Evolutionary conservation across 1,140 invertebrate genomes (phyloP).

Genomic region (Cryptotermes secundus): DNA sequence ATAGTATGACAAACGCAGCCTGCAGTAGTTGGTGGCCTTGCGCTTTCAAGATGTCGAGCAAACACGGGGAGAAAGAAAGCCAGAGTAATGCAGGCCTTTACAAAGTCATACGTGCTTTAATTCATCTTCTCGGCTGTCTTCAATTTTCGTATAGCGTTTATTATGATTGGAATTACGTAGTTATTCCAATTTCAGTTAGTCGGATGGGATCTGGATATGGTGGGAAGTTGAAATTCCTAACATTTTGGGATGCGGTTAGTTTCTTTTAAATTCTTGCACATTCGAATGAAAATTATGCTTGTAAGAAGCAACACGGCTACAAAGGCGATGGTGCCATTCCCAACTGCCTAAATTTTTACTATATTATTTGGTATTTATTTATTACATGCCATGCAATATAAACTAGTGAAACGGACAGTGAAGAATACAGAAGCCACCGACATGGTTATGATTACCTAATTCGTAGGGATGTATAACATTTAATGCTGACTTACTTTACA

Average conservation of each 20-base stretch:
- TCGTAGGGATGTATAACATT: constrained; percentile 38
- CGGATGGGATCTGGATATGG: constrained; percentile 53
- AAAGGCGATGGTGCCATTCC: too few species aligned
- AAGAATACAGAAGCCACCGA: too few species aligned
- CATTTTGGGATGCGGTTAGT: constrained; percentile 82
- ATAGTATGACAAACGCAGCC: too few species aligned
- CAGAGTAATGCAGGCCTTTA: constrained; percentile 13
- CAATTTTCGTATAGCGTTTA: constrained; percentile 72
- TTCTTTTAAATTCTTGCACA: constrained; percentile 34
- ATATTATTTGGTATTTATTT: not conserved
- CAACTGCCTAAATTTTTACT: not conserved
- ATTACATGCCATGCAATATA: too few species aligned
- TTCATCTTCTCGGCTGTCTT: constrained; percentile 63
- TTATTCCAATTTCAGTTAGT: constrained; percentile 56
- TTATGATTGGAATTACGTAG: constrained; percentile 69
- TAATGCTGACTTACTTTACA: constrained; percentile 52
- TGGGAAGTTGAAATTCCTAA: constrained; percentile 85
- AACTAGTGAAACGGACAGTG: too few species aligned
- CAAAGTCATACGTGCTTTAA: constrained; percentile 50
- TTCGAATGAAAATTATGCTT: not conserved
- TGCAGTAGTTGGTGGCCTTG: too few species aligned
- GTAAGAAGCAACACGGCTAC: not conserved
- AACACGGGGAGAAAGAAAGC: not conserved
- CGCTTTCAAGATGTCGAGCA: not conserved
- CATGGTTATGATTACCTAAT: not conserved